These are phyloP conservation scores for Syrmaticus mikado DNA, from an alignment of 2,113 vertebrate species.

Conservation along the genomic window DNA sequence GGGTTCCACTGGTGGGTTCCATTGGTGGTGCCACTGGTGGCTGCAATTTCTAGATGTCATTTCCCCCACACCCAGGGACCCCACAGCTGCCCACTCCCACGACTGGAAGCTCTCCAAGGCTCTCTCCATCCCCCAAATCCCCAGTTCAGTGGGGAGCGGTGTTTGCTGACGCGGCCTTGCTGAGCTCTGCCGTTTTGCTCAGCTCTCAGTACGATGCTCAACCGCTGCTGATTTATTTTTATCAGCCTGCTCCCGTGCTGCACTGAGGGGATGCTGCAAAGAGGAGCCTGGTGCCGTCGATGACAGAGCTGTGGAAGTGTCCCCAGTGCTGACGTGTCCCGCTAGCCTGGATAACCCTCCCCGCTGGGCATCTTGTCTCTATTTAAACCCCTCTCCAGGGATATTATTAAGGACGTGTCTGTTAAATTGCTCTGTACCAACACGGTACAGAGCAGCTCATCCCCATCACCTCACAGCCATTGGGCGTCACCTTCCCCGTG, in stretches of 20 bases:
- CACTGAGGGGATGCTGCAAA: accelerated
- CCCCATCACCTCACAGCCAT: not conserved
- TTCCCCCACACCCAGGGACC: not conserved
- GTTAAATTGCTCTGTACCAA: not conserved
- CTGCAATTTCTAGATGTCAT: not conserved
- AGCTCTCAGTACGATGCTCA: not conserved
- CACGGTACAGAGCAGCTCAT: accelerated
- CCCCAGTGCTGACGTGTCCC: not conserved
- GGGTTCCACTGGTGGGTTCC: too few species aligned
- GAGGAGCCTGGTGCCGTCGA: not conserved
- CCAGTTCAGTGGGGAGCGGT: not conserved
- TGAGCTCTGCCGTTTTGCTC: not conserved
- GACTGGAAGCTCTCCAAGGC: not conserved
- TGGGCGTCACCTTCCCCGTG: not conserved
- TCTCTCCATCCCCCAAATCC: not conserved
- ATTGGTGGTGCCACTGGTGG: too few species aligned
- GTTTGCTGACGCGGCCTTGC: not conserved
- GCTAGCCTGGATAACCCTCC: conserved; percentile 41
- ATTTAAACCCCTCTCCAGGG: conserved; percentile 31
- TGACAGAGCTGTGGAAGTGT: not conserved
- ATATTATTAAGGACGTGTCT: not conserved
- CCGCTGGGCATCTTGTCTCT: not conserved
- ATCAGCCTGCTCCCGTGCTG: not conserved
- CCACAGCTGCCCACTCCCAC: not conserved
- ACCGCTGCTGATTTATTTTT: not conserved